Conservation (phyloP, 1,140 invertebrate species). For the Formica selysi region DNA sequence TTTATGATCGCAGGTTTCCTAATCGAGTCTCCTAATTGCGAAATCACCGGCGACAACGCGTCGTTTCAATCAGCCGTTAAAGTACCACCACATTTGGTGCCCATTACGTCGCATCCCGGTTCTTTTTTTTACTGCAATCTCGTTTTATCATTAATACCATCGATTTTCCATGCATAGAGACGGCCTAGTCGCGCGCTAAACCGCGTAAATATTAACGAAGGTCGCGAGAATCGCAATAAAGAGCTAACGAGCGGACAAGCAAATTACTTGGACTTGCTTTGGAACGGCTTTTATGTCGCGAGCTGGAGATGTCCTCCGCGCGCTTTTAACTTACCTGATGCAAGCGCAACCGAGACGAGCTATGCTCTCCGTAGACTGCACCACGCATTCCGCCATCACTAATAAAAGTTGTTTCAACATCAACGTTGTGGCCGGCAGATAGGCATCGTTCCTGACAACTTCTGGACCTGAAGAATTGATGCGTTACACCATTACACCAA, state of each 20-base stretch:
- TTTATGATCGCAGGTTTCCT: constrained; percentile 52
- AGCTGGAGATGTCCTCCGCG: neutral
- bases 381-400: constrained; percentile 96
- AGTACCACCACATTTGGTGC: neutral
- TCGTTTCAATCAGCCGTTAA: constrained; percentile 48
- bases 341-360: constrained; percentile 97
- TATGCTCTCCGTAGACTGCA: constrained; percentile 94
- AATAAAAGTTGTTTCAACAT: constrained; percentile 95
- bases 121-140: constrained; percentile 9
- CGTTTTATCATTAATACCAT: constrained; percentile 6
- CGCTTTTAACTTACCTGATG: constrained; percentile 88
- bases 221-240: constrained; percentile 57
- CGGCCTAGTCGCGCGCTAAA: constrained; percentile 22
- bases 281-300: constrained; percentile 53
- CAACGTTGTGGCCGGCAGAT: constrained; percentile 89
- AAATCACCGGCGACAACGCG: neutral
- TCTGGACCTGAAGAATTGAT: constrained; percentile 77
- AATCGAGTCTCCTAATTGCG: constrained; percentile 43
- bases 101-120: constrained; percentile 40
- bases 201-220: constrained; percentile 61
- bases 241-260: constrained; percentile 42
- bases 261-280: constrained; percentile 48
- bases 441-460: constrained; percentile 78
- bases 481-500: neutral
- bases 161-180: constrained; percentile 50